Percentiles rank a stretch among this genome's conserved stretches.
Evolutionary conservation across 2,888 invertebrate genomes (phyloP).

Genomic region (Athripsodes cinereus): DNA sequence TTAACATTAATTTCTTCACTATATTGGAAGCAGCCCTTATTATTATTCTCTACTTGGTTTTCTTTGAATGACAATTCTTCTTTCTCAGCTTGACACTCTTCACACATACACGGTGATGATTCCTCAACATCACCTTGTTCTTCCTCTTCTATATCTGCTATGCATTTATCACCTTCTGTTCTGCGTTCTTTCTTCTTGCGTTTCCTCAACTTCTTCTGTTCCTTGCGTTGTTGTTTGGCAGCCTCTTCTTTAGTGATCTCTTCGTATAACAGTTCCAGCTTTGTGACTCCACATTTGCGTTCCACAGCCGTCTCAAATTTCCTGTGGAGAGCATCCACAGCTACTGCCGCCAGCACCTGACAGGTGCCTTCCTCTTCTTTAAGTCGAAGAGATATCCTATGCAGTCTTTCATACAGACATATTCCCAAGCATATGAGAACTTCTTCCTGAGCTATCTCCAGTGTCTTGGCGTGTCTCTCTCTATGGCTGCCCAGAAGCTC

Average conservation of each 20-base stretch:
- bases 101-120: constrained; percentile 39
- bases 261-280: constrained; percentile 80
- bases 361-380: constrained; percentile 92
- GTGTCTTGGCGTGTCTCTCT: constrained; percentile 92
- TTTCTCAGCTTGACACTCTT: constrained; percentile 41
- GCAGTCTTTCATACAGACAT: constrained; percentile 85
- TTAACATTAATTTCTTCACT: constrained; percentile 36
- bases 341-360: constrained; percentile 84
- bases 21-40: constrained; percentile 39
- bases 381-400: constrained; percentile 78
- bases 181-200: constrained; percentile 68
- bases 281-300: constrained; percentile 80
- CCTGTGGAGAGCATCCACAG: constrained; percentile 78
- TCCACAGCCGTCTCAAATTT: constrained; percentile 90
- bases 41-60: constrained; percentile 40
- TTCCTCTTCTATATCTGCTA: constrained; percentile 31
- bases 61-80: constrained; percentile 15
- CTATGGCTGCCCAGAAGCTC: constrained; percentile 82
- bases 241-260: constrained; percentile 84
- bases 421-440: constrained; percentile 91
- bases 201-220: constrained; percentile 75
- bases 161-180: constrained; percentile 36
- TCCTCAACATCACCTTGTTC: constrained; percentile 20
- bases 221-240: constrained; percentile 76
- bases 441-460: constrained; percentile 95